Base-by-base conservation (phyloP, 1,140 invertebrate genomes). In the Eumaeus atala region DNA sequence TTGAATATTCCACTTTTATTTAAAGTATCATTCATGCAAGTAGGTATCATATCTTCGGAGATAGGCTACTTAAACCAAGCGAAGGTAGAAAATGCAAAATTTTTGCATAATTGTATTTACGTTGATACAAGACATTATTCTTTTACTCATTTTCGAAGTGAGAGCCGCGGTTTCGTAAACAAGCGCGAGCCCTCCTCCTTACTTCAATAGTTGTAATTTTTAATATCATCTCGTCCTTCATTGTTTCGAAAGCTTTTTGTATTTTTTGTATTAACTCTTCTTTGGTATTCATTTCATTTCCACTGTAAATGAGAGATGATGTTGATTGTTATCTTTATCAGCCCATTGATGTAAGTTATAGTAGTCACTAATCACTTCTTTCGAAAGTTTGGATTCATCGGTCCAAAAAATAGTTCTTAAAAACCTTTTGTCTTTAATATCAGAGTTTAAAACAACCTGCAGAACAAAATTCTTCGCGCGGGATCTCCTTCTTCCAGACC, bases 271-370 rank as follows among this genome's bases (percentile, higher is more conserved):
- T 4, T 52, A 38, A 40, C 40, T 52, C 18, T 9, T 34, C 48
- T 12, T 14, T 34, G 11, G 48, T 50, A 10, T 6, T 9, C 3
- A 36, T 50, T 11, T 37, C 35, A n/a, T 1, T 37, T 37, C n/a
- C n/a, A n/a, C 3, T 37, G n/a, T 37, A 44, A 3, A 44, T 12
- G 12, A 44, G 40, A 34, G 33, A 18, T 11, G 34, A 50, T 50
- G 48, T 50, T 21, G 48, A 50, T 50, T 50, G 12, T 3, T 33
- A 33, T 50, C 12, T 33, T 50, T 50, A 21, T 35, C 48, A 50
- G 48, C 48, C 48, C 48, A 35, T 50, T 50, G 3, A 35, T 50
- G 48, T 33, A 50, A 28, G 14, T 50, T 50, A 14, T 50, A 9
- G 33, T 34, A 50, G 12, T 50, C 34, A 33, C 1, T 50, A 9